Percentiles rank a stretch among this genome's conserved stretches.
Conservation (phyloP, 35 echinoderm and acorn worm genomes). For the Ophioderma brevispina region DNA sequence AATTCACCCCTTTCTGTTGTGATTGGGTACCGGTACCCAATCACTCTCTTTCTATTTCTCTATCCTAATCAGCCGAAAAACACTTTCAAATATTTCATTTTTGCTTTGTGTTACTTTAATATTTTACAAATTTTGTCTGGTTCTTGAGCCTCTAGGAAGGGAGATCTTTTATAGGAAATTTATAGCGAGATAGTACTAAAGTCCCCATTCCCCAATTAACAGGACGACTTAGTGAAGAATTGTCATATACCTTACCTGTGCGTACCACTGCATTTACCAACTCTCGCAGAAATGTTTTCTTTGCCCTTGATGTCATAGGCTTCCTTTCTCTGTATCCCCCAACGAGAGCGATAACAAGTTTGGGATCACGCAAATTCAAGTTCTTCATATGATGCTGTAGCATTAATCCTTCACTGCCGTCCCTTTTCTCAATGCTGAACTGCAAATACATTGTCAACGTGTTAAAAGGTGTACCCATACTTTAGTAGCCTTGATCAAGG, state of each 20-base stretch:
- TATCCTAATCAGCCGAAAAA: too few relatives aligned
- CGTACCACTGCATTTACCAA: constrained; percentile 7
- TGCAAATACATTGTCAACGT: too few relatives aligned
- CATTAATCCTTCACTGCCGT: background rate
- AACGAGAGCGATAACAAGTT: background rate
- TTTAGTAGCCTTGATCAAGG: too few relatives aligned
- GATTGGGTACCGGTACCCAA: too few relatives aligned
- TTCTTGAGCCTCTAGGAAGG: background rate
- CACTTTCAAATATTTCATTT: too few relatives aligned
- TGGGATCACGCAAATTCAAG: background rate
- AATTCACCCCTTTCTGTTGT: too few relatives aligned
- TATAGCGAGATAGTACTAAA: background rate
- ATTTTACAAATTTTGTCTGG: background rate
- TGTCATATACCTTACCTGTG: constrained; percentile 27
- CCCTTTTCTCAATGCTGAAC: background rate
- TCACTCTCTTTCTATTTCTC: too few relatives aligned
- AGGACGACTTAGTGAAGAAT: too few relatives aligned
- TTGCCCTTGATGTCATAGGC: background rate
- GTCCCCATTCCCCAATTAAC: background rate
- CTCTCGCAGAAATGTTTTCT: constrained; percentile 5
- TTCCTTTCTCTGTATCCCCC: background rate
- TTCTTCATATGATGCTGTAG: background rate
- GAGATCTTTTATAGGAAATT: background rate
- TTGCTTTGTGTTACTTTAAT: too few relatives aligned
- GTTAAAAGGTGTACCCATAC: too few relatives aligned